A percentile compares a stretch with the other conserved stretches of the same genome.
phyloP scores from a whole-genome alignment of 1,140 invertebrate species.

The Plectus sambesii region DNA sequence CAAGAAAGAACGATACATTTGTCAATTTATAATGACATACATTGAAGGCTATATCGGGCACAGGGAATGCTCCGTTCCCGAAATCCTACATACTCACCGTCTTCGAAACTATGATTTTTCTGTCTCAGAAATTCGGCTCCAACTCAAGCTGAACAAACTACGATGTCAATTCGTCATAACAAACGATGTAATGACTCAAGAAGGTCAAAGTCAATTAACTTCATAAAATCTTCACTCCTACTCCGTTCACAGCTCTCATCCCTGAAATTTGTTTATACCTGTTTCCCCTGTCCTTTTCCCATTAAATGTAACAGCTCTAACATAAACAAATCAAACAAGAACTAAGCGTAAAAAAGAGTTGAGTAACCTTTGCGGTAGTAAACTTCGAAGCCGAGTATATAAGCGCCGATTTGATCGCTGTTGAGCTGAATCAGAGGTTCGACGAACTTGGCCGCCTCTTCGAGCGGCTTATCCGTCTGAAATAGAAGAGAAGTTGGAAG shows the following conservation, averaged over 20 bases:
- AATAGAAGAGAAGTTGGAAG: not conserved
- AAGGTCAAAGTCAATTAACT: too few relatives aligned
- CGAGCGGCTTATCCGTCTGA: slow-evolving; percentile 29
- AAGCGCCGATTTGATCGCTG: slow-evolving; percentile 29
- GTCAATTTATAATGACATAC: not conserved
- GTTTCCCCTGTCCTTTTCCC: not conserved
- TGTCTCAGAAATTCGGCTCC: not conserved
- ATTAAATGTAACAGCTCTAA: not conserved
- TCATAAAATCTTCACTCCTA: too few relatives aligned
- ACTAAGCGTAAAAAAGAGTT: not conserved
- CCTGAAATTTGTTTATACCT: not conserved
- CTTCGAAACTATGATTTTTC: not conserved
- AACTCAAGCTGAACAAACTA: not conserved
- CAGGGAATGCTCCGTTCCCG: not conserved
- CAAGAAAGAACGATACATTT: not conserved
- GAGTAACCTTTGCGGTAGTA: slow-evolving; percentile 27
- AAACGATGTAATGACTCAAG: too few relatives aligned
- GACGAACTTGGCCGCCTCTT: slow-evolving; percentile 43
- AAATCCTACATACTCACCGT: not conserved
- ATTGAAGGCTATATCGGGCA: too few relatives aligned
- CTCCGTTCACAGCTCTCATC: not conserved
- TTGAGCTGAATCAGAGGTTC: slow-evolving; percentile 30
- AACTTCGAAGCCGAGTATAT: slow-evolving; percentile 32
- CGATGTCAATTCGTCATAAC: not conserved
- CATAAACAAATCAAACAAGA: not conserved